These are phyloP conservation scores for Pituophis catenifer DNA, from an alignment of 2,113 vertebrate genomes.

Conservation along the genomic window DNA sequence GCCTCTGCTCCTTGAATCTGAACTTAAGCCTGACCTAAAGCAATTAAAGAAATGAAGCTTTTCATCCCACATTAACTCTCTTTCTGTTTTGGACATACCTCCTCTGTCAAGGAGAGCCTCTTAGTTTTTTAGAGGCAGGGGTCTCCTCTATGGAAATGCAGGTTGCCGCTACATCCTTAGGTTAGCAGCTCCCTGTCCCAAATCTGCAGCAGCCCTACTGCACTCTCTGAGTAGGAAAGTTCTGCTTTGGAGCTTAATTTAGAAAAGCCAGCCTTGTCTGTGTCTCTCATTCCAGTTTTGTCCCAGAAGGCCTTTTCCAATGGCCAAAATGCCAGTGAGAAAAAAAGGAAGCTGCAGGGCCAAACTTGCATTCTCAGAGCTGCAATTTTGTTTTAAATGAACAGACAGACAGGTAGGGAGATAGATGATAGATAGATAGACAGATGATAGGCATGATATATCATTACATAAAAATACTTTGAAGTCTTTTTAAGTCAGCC, in stretches of 20 bases:
- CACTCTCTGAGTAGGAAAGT: background rate
- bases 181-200: background rate
- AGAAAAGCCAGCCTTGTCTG: too few species aligned
- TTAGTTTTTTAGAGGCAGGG: background rate
- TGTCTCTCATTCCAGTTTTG: background rate
- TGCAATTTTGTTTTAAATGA: background rate
- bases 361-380: background rate
- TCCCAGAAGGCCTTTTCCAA: background rate
- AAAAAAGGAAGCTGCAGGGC: background rate
- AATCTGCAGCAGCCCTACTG: background rate
- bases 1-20: background rate
- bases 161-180: background rate
- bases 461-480: background rate
- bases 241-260: background rate
- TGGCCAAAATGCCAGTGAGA: background rate
- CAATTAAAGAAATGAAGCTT: background rate
- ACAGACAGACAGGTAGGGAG: background rate
- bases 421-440: background rate
- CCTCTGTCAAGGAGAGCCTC: background rate
- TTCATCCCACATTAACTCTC: background rate
- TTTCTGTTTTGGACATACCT: background rate
- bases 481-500: background rate
- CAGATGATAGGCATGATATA: background rate
- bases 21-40: background rate
- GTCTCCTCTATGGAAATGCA: background rate